phyloP scores from a whole-genome alignment of 1,140 invertebrate species.

The Magallana angulata region DNA sequence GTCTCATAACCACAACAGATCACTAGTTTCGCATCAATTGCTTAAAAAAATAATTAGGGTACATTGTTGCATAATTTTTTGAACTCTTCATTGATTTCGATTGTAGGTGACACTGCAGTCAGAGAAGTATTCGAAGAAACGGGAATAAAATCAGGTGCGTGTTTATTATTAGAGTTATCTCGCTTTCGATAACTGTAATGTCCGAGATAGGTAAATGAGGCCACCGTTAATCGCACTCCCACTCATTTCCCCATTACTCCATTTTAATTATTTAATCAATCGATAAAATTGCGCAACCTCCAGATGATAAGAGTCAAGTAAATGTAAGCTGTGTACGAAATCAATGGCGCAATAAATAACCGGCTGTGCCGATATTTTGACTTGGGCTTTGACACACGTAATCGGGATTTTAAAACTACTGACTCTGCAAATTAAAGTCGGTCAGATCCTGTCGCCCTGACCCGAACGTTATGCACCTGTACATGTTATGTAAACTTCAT shows the following conservation, averaged over 20 bases:
- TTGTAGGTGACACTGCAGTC: constrained; percentile 84
- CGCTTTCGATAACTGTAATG: neutral
- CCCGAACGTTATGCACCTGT: neutral
- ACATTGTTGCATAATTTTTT: no score
- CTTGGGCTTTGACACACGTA: neutral
- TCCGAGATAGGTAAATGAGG: neutral
- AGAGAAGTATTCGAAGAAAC: constrained; percentile 96
- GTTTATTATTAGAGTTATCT: constrained; percentile 32
- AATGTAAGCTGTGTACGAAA: neutral
- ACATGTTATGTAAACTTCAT: neutral
- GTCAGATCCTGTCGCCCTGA: constrained; percentile 12
- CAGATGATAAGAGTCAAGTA: neutral
- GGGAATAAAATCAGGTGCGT: constrained; percentile 84
- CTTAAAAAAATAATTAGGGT: no score
- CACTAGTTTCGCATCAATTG: no score
- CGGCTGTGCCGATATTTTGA: neutral
- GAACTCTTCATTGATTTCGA: no score
- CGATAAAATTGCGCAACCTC: constrained; percentile 25
- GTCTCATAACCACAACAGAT: no score
- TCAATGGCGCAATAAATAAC: constrained; percentile 6
- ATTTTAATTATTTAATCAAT: constrained; percentile 34
- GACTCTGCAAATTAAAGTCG: constrained; percentile 28
- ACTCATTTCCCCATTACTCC: constrained; percentile 1
- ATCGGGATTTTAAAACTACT: constrained; percentile 4
- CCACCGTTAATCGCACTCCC: neutral